Conservation (phyloP, 2,888 invertebrate species). For the Liopterus haemorrhoidalis region DNA sequence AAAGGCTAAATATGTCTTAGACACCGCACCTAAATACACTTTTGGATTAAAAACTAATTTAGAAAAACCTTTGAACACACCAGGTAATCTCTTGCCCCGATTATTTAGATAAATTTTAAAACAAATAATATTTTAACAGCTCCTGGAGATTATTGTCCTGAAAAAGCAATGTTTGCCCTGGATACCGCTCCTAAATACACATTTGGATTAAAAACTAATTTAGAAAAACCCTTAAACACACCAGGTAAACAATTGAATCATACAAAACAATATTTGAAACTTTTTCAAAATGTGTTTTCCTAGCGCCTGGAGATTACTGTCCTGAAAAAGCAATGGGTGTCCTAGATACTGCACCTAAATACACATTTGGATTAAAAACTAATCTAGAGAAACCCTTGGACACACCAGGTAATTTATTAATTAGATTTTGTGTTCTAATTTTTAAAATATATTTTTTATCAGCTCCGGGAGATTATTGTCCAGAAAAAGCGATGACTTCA, state of each 20-base stretch:
- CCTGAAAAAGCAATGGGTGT: slow-evolving; percentile 44
- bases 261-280: neutral
- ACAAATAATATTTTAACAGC: slow-evolving; percentile 59
- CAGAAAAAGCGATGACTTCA: slow-evolving; percentile 63
- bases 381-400: slow-evolving; percentile 49
- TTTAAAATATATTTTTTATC: too few relatives aligned
- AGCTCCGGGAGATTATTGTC: slow-evolving; percentile 85
- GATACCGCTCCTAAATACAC: slow-evolving; percentile 63
- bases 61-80: slow-evolving; percentile 57
- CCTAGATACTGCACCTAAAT: slow-evolving; percentile 54
- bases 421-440: too few relatives aligned
- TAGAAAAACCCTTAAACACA: slow-evolving; percentile 56
- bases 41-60: slow-evolving; percentile 60
- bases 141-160: slow-evolving; percentile 83
- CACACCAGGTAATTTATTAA: slow-evolving; percentile 48
- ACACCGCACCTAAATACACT: slow-evolving; percentile 59
- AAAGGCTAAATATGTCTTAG: slow-evolving; percentile 53
- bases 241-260: slow-evolving; percentile 51
- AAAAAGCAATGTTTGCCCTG: slow-evolving; percentile 60
- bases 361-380: slow-evolving; percentile 56
- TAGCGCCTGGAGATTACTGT: slow-evolving; percentile 42
- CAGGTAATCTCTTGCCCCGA: slow-evolving; percentile 46
- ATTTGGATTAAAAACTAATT: slow-evolving; percentile 63
- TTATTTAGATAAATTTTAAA: neutral
- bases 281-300: slow-evolving; percentile 21